Evolutionary conservation across 2,888 invertebrate species (phyloP), one percentile per base, ranked within the genome.

Genomic region (Drosophila ezoana): DNA sequence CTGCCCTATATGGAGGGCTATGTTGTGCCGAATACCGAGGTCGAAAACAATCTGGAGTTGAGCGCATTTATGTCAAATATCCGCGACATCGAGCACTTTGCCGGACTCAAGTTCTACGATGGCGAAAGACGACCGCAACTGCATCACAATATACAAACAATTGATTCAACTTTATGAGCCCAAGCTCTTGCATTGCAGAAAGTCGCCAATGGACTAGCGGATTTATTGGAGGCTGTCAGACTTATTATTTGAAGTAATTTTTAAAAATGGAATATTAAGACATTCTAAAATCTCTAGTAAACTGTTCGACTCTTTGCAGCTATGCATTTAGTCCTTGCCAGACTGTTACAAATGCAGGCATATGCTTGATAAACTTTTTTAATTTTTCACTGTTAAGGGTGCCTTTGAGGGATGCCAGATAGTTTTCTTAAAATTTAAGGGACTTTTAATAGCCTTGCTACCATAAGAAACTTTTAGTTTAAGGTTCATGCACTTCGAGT

Each of bases 51-150:
- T 14, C 94, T 95, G 1, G 96, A 97, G 0, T 91, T 98, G 0
- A 93, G 94, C 8, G 93, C 94, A 40, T 97, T 96, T 88, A 95
- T 95, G 93, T 97, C 97, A 10, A 96, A 98, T 1, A 95, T 97
- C 33, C 98, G 98, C 76, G 95, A 95, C 20, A 94, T 99, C 69
- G 99, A 99, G 92, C 94, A 96, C 83, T 96, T 97, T 9, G 96
- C 98, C 0, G 99, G 99, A 0, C 93, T 99, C 37, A 92, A 98
- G 74, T 96, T 99, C 90, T 98, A 98, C 90, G 96, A 97, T 84
- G 95, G 95, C 90, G 82, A 97, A 54, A 94, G 95, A 0, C 94
- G 95, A 85, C 94, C 93, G 1, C 28, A 47, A 1, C 10, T 72
- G 2, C 61, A 76, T 49, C 59, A 74, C 8, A 75, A 73, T 49